phyloP scores from a whole-genome alignment of 30 jellyfish, hydroid and myxozoan genomes.

The Aurelia aurita region DNA sequence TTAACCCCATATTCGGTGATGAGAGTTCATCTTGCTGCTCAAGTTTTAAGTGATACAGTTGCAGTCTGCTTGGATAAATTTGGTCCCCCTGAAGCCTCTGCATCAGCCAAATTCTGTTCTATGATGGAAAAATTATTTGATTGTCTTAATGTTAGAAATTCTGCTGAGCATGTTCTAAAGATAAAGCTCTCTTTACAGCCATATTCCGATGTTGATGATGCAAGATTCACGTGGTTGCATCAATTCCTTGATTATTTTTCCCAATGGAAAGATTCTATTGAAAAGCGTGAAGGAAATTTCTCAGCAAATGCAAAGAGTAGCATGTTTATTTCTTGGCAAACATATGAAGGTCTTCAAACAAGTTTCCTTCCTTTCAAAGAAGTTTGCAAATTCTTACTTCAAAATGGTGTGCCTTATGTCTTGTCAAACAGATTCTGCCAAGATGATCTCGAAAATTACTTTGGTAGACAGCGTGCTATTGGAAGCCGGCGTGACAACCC shows the following conservation, averaged over 20 bases:
- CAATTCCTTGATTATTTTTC: constrained; percentile 45
- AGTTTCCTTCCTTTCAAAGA: too few relatives aligned
- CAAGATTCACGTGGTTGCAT: constrained; percentile 64
- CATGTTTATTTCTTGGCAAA: constrained; percentile 70
- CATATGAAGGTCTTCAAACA: too few relatives aligned
- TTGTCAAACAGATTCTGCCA: too few relatives aligned
- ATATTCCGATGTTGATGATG: constrained; percentile 20
- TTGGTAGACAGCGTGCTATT: too few relatives aligned
- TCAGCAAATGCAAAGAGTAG: constrained; percentile 54
- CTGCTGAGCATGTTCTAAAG: constrained; percentile 35
- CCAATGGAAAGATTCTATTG: constrained; percentile 69
- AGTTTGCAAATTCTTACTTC: constrained; percentile 45
- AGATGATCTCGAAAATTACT: too few relatives aligned
- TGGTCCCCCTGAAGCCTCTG: constrained; percentile 62
- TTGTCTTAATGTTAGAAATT: constrained; percentile 29
- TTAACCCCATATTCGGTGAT: constrained; percentile 56
- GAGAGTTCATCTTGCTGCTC: constrained; percentile 73
- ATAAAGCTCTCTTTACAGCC: constrained; percentile 49
- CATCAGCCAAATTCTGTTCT: constrained; percentile 48
- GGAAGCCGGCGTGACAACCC: too few relatives aligned
- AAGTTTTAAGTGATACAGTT: constrained; percentile 43
- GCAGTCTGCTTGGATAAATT: constrained; percentile 27
- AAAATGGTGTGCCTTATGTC: constrained; percentile 62
- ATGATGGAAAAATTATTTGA: constrained; percentile 69
- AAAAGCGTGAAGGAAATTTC: constrained; percentile 47